Evolutionary conservation across 2,888 invertebrate genomes (phyloP).

Genomic region (Sphinx pinastri): DNA sequence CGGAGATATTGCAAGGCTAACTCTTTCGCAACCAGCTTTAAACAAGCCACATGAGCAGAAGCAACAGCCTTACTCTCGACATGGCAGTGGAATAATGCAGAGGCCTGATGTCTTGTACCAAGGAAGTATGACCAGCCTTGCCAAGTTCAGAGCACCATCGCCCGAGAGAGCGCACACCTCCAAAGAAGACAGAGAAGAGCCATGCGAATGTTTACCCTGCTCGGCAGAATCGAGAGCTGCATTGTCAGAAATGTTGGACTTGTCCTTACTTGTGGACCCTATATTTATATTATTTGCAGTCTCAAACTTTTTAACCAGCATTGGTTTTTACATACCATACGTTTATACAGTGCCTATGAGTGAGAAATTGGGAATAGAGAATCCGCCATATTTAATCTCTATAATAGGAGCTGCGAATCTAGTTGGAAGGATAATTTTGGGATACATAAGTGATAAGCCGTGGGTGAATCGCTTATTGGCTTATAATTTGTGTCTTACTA

Average conservation of each 20-base stretch:
- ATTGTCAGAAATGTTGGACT: slow-evolving; percentile 92
- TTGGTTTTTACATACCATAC: slow-evolving; percentile 97
- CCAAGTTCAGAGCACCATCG: slow-evolving; percentile 80
- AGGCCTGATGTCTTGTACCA: slow-evolving; percentile 95
- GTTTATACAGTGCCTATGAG: slow-evolving; percentile 92
- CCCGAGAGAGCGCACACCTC: slow-evolving; percentile 69
- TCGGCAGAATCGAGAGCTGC: slow-evolving; percentile 88
- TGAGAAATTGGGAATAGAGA: slow-evolving; percentile 83
- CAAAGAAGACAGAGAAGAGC: slow-evolving; percentile 72
- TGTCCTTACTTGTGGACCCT: slow-evolving; percentile 91
- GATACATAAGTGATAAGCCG: slow-evolving; percentile 93
- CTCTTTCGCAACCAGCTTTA: slow-evolving; percentile 88
- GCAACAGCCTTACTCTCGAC: slow-evolving; percentile 60
- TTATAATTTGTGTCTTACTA: slow-evolving; percentile 94
- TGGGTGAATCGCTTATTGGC: slow-evolving; percentile 95
- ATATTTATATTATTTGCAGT: slow-evolving; percentile 95
- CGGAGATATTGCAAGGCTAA: slow-evolving; percentile 81
- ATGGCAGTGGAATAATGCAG: slow-evolving; percentile 91
- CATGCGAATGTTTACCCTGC: slow-evolving; percentile 86
- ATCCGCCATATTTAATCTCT: slow-evolving; percentile 89
- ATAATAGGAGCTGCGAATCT: slow-evolving; percentile 95
- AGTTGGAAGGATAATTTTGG: slow-evolving; percentile 93
- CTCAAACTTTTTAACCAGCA: slow-evolving; percentile 97
- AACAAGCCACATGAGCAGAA: slow-evolving; percentile 75
- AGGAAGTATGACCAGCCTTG: slow-evolving; percentile 86